Evolutionary conservation across 2,888 invertebrate genomes (phyloP).

Genomic region (Myopa tessellatipennis): DNA sequence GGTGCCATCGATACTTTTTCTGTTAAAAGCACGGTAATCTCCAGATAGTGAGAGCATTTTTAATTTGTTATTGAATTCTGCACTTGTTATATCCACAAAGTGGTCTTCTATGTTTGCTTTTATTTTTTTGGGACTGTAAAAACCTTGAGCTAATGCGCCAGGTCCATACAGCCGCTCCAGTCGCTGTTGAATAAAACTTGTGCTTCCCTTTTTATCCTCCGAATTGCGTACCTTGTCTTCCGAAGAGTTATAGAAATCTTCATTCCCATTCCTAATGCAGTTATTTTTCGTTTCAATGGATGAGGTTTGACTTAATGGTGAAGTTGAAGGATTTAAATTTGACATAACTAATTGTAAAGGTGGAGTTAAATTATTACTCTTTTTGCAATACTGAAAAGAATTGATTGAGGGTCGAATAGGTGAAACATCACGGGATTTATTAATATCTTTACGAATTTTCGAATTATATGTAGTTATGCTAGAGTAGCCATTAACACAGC

Average conservation of each 20-base stretch:
- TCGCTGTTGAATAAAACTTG: conserved; percentile 87
- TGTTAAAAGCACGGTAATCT: conserved; percentile 60
- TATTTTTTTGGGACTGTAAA: conserved; percentile 74
- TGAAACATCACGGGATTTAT: conserved; percentile 78
- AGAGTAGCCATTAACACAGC: conserved; percentile 91
- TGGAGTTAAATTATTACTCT: conserved; percentile 72
- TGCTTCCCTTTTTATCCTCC: conserved; percentile 62
- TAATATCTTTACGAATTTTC: conserved; percentile 79
- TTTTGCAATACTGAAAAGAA: conserved; percentile 68
- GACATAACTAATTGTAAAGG: conserved; percentile 64
- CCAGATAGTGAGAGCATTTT: conserved; percentile 62
- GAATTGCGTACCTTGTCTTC: conserved; percentile 24
- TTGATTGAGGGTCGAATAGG: conserved; percentile 74
- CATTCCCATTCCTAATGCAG: conserved; percentile 8
- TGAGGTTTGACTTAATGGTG: conserved; percentile 30
- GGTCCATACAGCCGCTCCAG: conserved; percentile 91
- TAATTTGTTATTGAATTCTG: conserved; percentile 67
- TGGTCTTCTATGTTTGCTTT: conserved; percentile 44
- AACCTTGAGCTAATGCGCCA: conserved; percentile 86
- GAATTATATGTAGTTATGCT: conserved; percentile 89
- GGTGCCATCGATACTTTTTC: conserved; percentile 53
- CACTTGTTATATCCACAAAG: conserved; percentile 51
- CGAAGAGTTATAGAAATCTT: conserved; percentile 29
- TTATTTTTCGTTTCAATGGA: conserved; percentile 28
- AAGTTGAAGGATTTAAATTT: conserved; percentile 41